Percentiles rank a stretch among this genome's conserved stretches.
These are phyloP conservation scores for Colletes gigas DNA, from an alignment of 1,140 invertebrate species.

Conservation along the genomic window DNA sequence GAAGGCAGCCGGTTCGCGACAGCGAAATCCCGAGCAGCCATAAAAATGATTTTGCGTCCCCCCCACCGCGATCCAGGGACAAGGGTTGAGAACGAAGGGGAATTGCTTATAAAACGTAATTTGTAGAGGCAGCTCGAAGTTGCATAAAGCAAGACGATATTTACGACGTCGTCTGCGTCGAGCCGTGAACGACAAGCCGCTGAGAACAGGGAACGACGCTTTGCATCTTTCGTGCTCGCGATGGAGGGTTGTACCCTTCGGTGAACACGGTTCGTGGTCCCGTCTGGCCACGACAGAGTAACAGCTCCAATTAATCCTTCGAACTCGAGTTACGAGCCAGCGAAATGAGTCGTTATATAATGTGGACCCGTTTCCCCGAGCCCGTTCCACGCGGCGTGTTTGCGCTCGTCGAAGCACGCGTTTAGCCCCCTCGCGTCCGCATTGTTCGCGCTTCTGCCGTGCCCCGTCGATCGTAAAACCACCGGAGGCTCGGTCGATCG, in stretches of 20 bases:
- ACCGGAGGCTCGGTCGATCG: not conserved
- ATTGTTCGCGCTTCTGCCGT: conserved; percentile 45
- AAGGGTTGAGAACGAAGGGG: no score
- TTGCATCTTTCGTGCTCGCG: conserved; percentile 45
- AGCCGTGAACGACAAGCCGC: conserved; percentile 11
- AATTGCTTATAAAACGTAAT: conserved; percentile 25
- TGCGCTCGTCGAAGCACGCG: conserved; percentile 16
- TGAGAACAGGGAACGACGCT: conserved; percentile 10
- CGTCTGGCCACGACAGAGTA: conserved; percentile 70
- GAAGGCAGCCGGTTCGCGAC: not conserved
- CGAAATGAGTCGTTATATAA: conserved; percentile 71
- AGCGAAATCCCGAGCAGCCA: not conserved
- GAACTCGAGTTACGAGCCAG: conserved; percentile 71
- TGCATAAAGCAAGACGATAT: conserved; percentile 51
- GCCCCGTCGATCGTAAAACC: conserved; percentile 50
- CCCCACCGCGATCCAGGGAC: no score
- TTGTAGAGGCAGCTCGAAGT: conserved; percentile 4
- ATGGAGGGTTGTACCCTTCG: conserved; percentile 64
- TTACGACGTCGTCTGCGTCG: conserved; percentile 44
- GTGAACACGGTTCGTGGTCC: conserved; percentile 63
- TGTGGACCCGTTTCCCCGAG: conserved; percentile 37
- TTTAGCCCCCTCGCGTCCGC: conserved; percentile 16
- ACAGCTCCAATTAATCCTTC: conserved; percentile 72
- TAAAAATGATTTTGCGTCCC: conserved; percentile 25
- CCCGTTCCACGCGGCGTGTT: conserved; percentile 22